These are phyloP conservation scores for Lycia hirtaria DNA, from an alignment of 2,888 invertebrate species.

Conservation along the genomic window DNA sequence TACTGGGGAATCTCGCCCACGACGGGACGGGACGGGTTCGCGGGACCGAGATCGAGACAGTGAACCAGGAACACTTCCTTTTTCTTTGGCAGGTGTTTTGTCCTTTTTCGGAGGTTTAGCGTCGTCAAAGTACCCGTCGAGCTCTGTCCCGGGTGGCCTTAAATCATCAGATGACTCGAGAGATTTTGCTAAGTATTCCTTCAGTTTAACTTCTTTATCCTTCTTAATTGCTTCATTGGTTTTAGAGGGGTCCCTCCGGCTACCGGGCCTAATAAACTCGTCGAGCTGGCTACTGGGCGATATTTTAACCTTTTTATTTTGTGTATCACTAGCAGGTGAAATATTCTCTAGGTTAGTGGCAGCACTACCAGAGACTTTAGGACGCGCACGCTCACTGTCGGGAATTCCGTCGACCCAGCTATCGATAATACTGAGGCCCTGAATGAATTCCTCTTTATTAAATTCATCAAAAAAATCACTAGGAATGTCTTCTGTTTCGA, in stretches of 20 bases:
- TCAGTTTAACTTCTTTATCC: conserved; percentile 78
- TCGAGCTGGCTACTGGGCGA: conserved; percentile 53
- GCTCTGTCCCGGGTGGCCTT: conserved; percentile 77
- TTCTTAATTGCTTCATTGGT: conserved; percentile 75
- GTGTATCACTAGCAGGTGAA: background rate
- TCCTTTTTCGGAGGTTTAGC: conserved; percentile 45
- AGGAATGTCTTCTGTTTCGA: conserved; percentile 67
- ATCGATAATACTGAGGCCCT: conserved; percentile 78
- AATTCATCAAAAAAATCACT: conserved; percentile 83
- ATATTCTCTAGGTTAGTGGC: conserved; percentile 4
- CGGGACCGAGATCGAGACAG: conserved; percentile 27
- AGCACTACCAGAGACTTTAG: conserved; percentile 58
- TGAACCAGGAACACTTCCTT: background rate
- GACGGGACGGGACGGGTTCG: too few relatives aligned
- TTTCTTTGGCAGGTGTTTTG: conserved; percentile 9
- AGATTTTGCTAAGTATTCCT: conserved; percentile 72
- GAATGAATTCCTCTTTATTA: conserved; percentile 75
- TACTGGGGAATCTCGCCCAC: conserved; percentile 25
- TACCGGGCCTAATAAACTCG: conserved; percentile 72
- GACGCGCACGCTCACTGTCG: conserved; percentile 41
- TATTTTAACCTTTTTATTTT: conserved; percentile 35
- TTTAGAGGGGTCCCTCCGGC: conserved; percentile 75
- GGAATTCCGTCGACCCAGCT: conserved; percentile 69
- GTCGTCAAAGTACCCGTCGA: conserved; percentile 70
- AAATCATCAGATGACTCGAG: conserved; percentile 70